Conservation (phyloP, 2,888 invertebrate species). For the Lysandra bellargus region DNA sequence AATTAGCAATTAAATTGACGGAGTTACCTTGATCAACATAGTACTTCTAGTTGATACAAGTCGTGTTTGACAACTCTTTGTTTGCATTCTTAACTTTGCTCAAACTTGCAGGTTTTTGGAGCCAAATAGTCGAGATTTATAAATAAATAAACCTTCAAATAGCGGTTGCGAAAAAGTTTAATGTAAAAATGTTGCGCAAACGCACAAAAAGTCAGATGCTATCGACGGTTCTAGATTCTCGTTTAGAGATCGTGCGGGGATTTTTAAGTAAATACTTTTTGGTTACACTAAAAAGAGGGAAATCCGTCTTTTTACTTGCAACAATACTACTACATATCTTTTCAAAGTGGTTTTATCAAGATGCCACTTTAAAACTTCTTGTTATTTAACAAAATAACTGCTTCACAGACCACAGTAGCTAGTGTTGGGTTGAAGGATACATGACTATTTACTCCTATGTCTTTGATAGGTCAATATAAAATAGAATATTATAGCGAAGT, state of each 20-base stretch:
- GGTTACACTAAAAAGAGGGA: not conserved
- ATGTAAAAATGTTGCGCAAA: not conserved
- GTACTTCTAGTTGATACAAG: not conserved
- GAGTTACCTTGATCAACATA: not conserved
- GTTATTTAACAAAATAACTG: not conserved
- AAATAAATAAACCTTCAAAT: not conserved
- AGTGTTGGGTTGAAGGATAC: not conserved
- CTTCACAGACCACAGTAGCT: not conserved
- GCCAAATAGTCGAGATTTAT: not conserved
- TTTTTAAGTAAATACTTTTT: not conserved
- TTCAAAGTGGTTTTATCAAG: not conserved
- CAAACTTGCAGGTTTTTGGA: not conserved
- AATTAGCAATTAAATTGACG: not conserved
- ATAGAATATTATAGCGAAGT: constrained; percentile 40
- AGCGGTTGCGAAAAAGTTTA: not conserved
- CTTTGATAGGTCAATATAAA: constrained; percentile 34
- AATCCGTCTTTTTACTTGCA: not conserved
- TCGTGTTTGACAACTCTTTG: not conserved
- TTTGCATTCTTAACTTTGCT: not conserved
- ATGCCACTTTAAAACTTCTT: not conserved
- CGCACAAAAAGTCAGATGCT: not conserved
- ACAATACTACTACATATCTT: not conserved
- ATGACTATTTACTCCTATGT: not conserved
- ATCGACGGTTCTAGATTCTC: not conserved
- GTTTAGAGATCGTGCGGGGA: not conserved